Evolutionary conservation across 2,113 vertebrate species (phyloP).

Genomic region (Fukomys damarensis): DNA sequence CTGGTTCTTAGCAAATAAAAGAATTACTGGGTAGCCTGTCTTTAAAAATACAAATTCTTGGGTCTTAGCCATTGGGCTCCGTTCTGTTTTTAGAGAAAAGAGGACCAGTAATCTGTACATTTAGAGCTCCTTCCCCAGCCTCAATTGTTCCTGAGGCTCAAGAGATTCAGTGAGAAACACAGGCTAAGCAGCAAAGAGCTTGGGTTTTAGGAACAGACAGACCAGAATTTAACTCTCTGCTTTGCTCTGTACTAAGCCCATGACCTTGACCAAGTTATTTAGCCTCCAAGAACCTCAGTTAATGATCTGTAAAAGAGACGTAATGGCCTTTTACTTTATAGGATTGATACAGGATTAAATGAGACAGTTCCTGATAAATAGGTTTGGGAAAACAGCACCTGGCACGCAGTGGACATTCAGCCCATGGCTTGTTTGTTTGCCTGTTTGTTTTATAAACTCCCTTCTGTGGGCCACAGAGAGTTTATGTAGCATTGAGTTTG

Average conservation of each 20-base stretch:
- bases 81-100: background rate
- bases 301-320: background rate
- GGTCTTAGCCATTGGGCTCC: background rate
- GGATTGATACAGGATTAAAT: background rate
- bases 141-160: rapidly evolving
- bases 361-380: background rate
- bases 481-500: background rate
- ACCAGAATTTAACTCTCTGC: background rate
- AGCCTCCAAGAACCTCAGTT: background rate
- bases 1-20: background rate
- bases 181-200: background rate
- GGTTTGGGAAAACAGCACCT: background rate
- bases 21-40: background rate
- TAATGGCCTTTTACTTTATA: background rate
- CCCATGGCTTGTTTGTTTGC: background rate
- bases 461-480: background rate
- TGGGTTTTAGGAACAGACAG: background rate
- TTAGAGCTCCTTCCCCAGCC: background rate
- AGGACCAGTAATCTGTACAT: background rate
- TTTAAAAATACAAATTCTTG: background rate
- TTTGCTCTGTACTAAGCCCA: background rate
- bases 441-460: background rate
- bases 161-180: background rate
- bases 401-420: background rate
- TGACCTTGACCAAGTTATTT: background rate